Evolutionary conservation across 2,888 invertebrate genomes (phyloP), one percentile per base, ranked within the genome.

Genomic region (Temnothorax unifasciatus): DNA sequence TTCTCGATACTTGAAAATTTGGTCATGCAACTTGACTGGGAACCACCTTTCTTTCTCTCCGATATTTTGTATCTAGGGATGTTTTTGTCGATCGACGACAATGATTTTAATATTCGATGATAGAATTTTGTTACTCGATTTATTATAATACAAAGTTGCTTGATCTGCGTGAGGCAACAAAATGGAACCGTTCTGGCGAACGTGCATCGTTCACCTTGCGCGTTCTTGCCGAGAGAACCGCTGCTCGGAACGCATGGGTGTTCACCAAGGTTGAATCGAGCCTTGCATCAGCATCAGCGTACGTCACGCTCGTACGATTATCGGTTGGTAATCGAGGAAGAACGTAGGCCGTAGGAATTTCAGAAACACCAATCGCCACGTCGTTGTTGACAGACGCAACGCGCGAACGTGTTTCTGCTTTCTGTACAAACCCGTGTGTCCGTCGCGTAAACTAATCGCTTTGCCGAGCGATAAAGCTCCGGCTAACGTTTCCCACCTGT

Each of bases 261-360:
- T 86, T 68, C 77, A n/a, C 61, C 89, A 90, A 90, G 90, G 90
- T 87, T 90, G 85, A 81, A 73, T 54, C 64, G 77, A 83, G 57
- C 61, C 57, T 90, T 83, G 59, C 86, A 85, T 86, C 85, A 68
- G 73, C 71, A 13, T 29, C 11, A 11, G 2, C 3, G 34, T 47
- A 71, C 71, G 79, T 79, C 38, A 76, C 63, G 63, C 44, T 54
- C 68, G 83, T 86, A 68, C 64, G 69, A 89, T 86, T 84, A 82
- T 83, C 74, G 52, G 61, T 79, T 66, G 63, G 73, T 79, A 84
- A 86, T 87, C 77, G 73, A 83, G 71, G 71, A 75, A 81, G 71
- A 87, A 85, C 88, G 90, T 90, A 64, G 90, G 90, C 74, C 59
- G 85, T 50, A 29, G 79, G 77, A 86, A 86, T 90, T 79, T 87